Evolutionary conservation across 1,140 invertebrate species (phyloP).

Genomic region (Ceratina calcarata): DNA sequence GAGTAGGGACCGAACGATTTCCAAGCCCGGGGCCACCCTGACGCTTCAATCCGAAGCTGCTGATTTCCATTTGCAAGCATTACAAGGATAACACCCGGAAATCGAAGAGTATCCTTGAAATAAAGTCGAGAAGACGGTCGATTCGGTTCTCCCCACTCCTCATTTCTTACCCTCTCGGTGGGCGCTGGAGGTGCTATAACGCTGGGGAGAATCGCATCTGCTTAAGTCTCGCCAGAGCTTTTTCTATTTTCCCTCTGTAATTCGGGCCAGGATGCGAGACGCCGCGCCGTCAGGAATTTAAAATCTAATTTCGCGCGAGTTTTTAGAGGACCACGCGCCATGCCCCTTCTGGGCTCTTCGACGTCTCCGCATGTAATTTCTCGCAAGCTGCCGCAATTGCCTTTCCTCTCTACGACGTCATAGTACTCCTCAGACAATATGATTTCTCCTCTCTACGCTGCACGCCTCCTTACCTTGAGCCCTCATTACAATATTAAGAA

Average conservation of each 20-base stretch:
- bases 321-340: conserved; percentile 61
- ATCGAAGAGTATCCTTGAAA: conserved; percentile 52
- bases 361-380: conserved; percentile 59
- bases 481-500: not conserved
- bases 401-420: not conserved
- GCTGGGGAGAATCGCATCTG: conserved; percentile 67
- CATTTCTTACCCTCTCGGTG: conserved; percentile 38
- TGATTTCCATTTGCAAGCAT: conserved; percentile 57
- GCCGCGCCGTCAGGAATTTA: conserved; percentile 64
- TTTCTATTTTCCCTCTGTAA: conserved; percentile 66
- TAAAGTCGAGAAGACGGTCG: conserved; percentile 49
- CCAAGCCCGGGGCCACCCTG: too few species aligned
- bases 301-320: conserved; percentile 75
- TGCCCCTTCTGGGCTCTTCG: conserved; percentile 7
- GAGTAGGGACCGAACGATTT: too few species aligned
- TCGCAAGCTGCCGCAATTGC: conserved; percentile 51
- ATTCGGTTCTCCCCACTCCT: conserved; percentile 7
- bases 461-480: not conserved
- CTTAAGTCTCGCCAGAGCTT: conserved; percentile 54
- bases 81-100: conserved; percentile 36
- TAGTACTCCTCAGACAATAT: conserved; percentile 7
- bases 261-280: conserved; percentile 53
- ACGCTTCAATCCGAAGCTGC: not conserved
- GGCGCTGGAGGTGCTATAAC: conserved; percentile 53
- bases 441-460: not conserved